Evolutionary conservation across 2,888 invertebrate species (phyloP).

Genomic region (Anagyrus pseudococci): DNA sequence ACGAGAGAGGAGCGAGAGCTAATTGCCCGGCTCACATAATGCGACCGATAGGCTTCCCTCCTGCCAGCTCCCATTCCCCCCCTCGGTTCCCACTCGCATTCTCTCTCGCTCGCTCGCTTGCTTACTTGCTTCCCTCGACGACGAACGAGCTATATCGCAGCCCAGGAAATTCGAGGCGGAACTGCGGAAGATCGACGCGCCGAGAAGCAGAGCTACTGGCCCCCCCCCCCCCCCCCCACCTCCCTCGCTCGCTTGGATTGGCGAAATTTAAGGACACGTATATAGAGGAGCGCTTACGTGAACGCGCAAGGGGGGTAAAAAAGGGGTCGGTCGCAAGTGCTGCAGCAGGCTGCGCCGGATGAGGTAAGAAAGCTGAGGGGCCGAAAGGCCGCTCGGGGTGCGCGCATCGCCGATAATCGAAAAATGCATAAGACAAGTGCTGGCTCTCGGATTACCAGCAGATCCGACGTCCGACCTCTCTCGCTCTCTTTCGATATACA

Average conservation of each 20-base stretch:
- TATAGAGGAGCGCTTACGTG: too few species aligned
- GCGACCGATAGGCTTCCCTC: constrained; percentile 5
- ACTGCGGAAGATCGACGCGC: constrained; percentile 18
- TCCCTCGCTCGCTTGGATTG: too few species aligned
- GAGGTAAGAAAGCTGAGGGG: not conserved
- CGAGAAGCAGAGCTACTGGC: not conserved
- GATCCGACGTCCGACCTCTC: not conserved
- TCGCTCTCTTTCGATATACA: too few species aligned
- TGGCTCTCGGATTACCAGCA: constrained; percentile 23
- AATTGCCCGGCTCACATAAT: constrained; percentile 2
- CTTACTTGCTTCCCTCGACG: not conserved
- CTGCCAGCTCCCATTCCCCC: too few species aligned
- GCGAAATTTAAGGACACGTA: too few species aligned
- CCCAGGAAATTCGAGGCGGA: constrained; percentile 31
- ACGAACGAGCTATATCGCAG: too few species aligned
- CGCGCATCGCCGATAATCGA: constrained; percentile 33
- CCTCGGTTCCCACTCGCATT: too few species aligned
- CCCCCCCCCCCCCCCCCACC: too few species aligned
- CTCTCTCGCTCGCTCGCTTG: too few species aligned
- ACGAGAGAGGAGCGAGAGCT: not conserved
- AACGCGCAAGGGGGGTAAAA: not conserved
- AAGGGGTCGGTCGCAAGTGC: not conserved
- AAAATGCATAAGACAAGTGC: constrained; percentile 30
- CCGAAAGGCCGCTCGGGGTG: constrained; percentile 4
- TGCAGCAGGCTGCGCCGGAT: too few species aligned